Evolutionary conservation across 2,113 vertebrate genomes (phyloP).

Genomic region (Delphinus delphis): DNA sequence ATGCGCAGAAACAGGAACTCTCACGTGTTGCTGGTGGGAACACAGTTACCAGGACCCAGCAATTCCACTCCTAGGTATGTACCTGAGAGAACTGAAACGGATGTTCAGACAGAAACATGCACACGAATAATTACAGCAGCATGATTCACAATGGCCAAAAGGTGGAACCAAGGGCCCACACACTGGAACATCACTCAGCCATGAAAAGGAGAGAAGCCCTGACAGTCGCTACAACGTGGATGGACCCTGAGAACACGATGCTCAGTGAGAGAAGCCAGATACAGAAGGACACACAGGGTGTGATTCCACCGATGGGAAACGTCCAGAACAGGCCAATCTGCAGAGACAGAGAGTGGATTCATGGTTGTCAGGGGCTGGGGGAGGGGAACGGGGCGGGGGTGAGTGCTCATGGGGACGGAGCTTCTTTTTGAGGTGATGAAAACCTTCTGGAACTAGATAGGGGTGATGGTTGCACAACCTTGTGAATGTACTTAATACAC

Average conservation of each 20-base stretch:
- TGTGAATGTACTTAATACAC: too few relatives aligned
- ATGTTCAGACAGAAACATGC: not conserved
- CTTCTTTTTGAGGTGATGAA: not conserved
- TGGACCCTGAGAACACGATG: fast-evolving
- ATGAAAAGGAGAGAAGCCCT: fast-evolving
- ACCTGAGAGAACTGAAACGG: not conserved
- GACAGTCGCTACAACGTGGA: fast-evolving
- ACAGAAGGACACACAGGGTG: too few relatives aligned
- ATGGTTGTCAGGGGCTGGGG: not conserved
- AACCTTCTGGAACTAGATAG: not conserved
- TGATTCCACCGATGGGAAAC: not conserved
- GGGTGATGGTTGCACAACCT: not conserved
- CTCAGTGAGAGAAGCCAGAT: not conserved
- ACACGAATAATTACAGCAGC: not conserved
- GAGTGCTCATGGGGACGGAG: not conserved
- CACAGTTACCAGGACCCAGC: not conserved
- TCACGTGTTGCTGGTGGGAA: not conserved
- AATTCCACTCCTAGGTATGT: not conserved
- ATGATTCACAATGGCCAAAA: not conserved
- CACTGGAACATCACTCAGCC: not conserved
- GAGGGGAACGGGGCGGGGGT: too few relatives aligned
- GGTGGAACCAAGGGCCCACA: not conserved
- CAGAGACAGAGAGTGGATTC: not conserved
- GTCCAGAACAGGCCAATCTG: not conserved
- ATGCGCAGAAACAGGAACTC: not conserved